These are phyloP conservation scores for Xiphophorus birchmanni DNA, from an alignment of 2,797 vertebrate species.

Conservation along the genomic window DNA sequence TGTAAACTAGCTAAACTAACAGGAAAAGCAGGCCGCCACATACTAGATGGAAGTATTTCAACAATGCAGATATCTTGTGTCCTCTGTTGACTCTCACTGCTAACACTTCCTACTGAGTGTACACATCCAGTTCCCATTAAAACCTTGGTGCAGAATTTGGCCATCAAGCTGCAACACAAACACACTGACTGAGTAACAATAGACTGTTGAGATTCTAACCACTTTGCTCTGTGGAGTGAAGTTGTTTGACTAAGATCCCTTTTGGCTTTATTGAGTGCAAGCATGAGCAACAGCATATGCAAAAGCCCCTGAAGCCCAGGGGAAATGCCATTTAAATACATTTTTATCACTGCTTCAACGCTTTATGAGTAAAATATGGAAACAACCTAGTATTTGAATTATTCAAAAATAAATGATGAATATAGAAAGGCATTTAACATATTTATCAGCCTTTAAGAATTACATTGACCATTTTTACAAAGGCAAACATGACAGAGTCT, in stretches of 20 bases:
- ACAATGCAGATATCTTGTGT: slow-evolving; percentile 17
- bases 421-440: slow-evolving; percentile 8
- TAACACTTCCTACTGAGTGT: not conserved
- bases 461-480: not conserved
- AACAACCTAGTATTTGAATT: not conserved
- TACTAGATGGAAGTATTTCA: slow-evolving; percentile 18
- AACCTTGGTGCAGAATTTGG: slow-evolving; percentile 6
- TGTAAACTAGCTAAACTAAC: not conserved
- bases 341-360: not conserved
- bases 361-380: slow-evolving; percentile 4
- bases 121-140: slow-evolving; percentile 17
- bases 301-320: not conserved
- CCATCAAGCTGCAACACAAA: slow-evolving; percentile 13
- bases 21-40: not conserved
- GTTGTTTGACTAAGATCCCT: not conserved
- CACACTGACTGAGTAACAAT: slow-evolving; percentile 1
- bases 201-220: not conserved
- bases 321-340: not conserved
- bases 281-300: not conserved
- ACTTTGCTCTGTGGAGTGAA: not conserved
- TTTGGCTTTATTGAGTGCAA: not conserved
- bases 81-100: slow-evolving; percentile 13
- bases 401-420: slow-evolving; percentile 6
- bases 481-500: not conserved
- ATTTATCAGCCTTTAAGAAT: slow-evolving; percentile 4